phyloP scores from a whole-genome alignment of 92 coral and sea anemone species.

The Paramuricea clavata region DNA sequence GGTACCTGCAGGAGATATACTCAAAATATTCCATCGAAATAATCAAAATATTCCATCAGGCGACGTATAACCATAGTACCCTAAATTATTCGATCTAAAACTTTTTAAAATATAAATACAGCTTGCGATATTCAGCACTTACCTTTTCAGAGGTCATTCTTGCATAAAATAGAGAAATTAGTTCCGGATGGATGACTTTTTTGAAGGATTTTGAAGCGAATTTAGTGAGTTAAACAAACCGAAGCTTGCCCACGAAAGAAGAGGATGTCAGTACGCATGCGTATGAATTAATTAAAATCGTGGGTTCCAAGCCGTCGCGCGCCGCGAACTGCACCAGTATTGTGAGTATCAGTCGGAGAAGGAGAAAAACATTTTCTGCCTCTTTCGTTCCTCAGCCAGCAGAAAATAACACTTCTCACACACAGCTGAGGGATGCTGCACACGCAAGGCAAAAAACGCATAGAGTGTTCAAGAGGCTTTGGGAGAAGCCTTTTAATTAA shows the following conservation, averaged over 20 bases:
- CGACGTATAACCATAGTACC: not conserved
- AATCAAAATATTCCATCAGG: not conserved
- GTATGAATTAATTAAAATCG: not conserved
- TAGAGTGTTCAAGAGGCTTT: too few species aligned
- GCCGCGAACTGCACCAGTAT: too few species aligned
- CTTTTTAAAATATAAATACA: not conserved
- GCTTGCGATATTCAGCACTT: not conserved
- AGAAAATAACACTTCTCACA: too few species aligned
- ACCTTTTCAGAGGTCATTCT: constrained; percentile 3
- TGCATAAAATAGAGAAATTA: not conserved
- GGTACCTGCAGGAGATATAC: constrained; percentile 1
- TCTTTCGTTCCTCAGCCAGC: too few species aligned
- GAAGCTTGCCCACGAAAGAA: constrained; percentile 32
- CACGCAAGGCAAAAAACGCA: too few species aligned
- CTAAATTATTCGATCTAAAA: not conserved
- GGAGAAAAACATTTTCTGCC: too few species aligned
- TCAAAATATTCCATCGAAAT: not conserved
- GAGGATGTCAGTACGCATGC: constrained; percentile 14
- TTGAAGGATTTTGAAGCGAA: not conserved
- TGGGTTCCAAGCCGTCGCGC: too few species aligned
- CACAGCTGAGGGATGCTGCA: too few species aligned
- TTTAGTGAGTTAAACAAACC: constrained; percentile 4
- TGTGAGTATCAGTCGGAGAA: too few species aligned
- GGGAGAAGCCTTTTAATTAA: too few species aligned
- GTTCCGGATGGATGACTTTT: not conserved